A percentile compares a stretch with the other conserved stretches of the same genome.
Conservation (phyloP, 2,888 invertebrate genomes). For the Acronicta alni region DNA sequence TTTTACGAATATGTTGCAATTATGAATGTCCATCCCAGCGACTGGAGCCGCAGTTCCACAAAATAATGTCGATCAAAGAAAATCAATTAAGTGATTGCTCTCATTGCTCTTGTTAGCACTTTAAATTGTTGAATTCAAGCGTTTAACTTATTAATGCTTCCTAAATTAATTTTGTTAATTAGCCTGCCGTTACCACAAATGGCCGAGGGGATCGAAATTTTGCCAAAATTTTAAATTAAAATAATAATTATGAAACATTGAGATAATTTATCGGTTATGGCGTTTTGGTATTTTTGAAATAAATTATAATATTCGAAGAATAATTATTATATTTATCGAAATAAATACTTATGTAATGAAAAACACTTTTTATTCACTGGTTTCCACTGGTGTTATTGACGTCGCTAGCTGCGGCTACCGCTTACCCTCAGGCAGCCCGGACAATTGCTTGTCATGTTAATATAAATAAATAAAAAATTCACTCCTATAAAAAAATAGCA, state of each 20-base stretch:
- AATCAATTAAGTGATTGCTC: constrained; percentile 29
- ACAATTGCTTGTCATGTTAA: too few relatives aligned
- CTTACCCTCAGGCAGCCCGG: too few relatives aligned
- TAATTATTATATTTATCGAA: too few relatives aligned
- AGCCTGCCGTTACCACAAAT: constrained; percentile 1
- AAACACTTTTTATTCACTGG: too few relatives aligned
- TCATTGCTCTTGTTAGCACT: constrained; percentile 3
- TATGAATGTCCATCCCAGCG: too few relatives aligned
- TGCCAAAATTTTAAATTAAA: constrained; percentile 2
- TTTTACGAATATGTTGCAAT: too few relatives aligned
- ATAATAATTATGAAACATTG: constrained; percentile 8
- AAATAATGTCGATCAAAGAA: constrained; percentile 4
- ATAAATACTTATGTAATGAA: too few relatives aligned
- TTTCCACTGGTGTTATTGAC: too few relatives aligned
- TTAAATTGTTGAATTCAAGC: neutral
- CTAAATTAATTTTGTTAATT: constrained; percentile 32
- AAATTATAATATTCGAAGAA: too few relatives aligned
- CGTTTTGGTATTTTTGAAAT: too few relatives aligned
- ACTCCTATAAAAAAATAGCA: neutral
- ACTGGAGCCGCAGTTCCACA: neutral
- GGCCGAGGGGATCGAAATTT: neutral
- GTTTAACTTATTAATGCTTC: constrained; percentile 11
- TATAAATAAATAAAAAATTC: neutral
- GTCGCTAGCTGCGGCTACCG: too few relatives aligned
- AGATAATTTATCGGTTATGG: neutral